Evolutionary conservation across 1,140 invertebrate genomes (phyloP), one percentile per base, ranked within the genome.

Genomic region (Cataglyphis hispanica): DNA sequence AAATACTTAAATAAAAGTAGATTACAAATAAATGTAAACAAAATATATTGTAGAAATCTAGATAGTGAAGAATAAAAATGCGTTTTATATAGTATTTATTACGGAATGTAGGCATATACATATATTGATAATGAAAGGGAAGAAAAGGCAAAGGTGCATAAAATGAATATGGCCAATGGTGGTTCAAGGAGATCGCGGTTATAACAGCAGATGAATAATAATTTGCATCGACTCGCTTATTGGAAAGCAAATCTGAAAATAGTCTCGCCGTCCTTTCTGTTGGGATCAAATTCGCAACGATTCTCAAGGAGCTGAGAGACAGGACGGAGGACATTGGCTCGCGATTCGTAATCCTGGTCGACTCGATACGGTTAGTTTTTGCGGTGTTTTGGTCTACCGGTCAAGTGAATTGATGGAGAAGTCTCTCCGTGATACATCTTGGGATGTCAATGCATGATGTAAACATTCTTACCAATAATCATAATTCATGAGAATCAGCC

Each of bases 311-410:
- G 61, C 43, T 90, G 90, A 90, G 87, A 88, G 85, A 87, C 43
- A 64, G 69, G 27, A 80, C 37, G 87, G 66, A 61, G 77, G 78
- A 87, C 72, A 53, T 13, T 75, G 34, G n/a, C n/a, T 43, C 74
- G 86, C 69, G 69, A 83, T 83, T 83, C 75, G 50, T 86, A 89
- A 86, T 76, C 46, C 72, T 60, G 75, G 67, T 86, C 70, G 74
- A 63, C 81, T 85, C 75, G 89, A 86, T 91, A 91, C 74, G 84
- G 84, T 92, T 60, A 87, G 85, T 87, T 93, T 91, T 93, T 93
- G 91, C 90, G 93, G 92, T 93, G 91, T 91, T 72, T 78, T 88
- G 89, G 87, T 93, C 81, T 88, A 87, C 3, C 84, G 87, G 50
- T 16, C 88, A 86, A 60, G 46, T 63, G 61, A 60, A 67, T 75